phyloP scores from a whole-genome alignment of 2,888 invertebrate genomes.

The Rotaria sp. region DNA sequence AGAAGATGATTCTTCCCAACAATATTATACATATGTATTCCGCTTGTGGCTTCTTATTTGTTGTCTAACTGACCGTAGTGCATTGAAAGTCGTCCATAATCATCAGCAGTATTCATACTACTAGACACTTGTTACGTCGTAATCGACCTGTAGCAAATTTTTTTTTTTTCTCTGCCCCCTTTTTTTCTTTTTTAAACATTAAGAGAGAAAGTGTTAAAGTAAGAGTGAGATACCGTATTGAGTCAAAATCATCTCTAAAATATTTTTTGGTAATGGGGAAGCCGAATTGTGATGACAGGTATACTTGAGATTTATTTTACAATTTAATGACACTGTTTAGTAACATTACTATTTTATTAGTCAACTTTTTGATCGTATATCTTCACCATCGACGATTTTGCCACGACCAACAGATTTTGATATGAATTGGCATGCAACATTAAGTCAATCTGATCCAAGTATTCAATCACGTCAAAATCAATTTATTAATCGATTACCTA shows the following conservation, averaged over 20 bases:
- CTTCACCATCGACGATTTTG: not conserved
- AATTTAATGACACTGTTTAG: not conserved
- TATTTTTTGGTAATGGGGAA: not conserved
- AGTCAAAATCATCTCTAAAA: not conserved
- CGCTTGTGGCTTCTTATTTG: not conserved
- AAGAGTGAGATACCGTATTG: not conserved
- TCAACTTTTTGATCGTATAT: not conserved
- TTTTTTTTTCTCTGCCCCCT: not conserved
- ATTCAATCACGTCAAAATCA: not conserved
- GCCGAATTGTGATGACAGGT: not conserved
- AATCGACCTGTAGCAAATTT: not conserved
- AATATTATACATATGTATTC: not conserved
- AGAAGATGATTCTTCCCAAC: not conserved
- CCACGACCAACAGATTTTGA: not conserved
- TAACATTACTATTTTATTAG: not conserved
- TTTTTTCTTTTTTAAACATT: not conserved
- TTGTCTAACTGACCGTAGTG: not conserved
- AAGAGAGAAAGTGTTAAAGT: not conserved
- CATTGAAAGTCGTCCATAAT: not conserved
- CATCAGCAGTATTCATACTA: not conserved
- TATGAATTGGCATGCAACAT: not conserved
- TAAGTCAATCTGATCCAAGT: conserved; percentile 13
- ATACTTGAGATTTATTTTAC: not conserved
- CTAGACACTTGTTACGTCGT: not conserved
- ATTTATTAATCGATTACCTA: too few species aligned